phyloP scores from a whole-genome alignment of 2,113 vertebrate genomes.

The Budorcas taxicolor region DNA sequence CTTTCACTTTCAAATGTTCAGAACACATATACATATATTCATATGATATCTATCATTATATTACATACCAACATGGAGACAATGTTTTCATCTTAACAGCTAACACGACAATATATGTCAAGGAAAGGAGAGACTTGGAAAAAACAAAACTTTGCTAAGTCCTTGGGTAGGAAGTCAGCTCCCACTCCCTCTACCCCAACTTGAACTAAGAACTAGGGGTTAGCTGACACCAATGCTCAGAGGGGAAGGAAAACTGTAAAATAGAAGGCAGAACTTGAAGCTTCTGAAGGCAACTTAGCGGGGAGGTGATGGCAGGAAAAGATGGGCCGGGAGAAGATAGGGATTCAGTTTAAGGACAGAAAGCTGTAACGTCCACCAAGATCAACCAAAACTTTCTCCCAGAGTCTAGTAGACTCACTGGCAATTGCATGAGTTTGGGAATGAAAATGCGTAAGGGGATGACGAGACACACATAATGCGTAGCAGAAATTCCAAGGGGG shows the following conservation, averaged over 20 bases:
- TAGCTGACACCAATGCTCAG: neutral
- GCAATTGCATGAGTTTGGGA: neutral
- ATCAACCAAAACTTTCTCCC: neutral
- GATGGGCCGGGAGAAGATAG: rapidly evolving
- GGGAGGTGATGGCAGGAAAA: neutral
- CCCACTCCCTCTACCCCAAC: neutral
- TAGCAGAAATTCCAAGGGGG: neutral
- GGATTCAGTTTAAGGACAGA: neutral
- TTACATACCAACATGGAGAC: neutral
- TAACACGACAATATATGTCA: neutral
- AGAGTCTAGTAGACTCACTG: neutral
- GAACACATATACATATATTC: neutral
- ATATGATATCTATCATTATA: neutral
- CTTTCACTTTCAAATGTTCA: neutral
- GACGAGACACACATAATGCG: neutral
- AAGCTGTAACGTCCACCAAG: neutral
- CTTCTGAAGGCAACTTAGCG: neutral
- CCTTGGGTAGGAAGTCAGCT: neutral
- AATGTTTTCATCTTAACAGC: neutral
- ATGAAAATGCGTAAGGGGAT: neutral
- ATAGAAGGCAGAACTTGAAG: neutral
- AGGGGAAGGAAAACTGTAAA: neutral
- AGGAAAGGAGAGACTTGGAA: neutral
- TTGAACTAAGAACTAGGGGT: neutral
- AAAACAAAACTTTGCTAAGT: neutral